A percentile compares a stretch with the other conserved stretches of the same genome.
Evolutionary conservation across 2,888 invertebrate genomes (phyloP).

Genomic region (Heliconius ismenius): DNA sequence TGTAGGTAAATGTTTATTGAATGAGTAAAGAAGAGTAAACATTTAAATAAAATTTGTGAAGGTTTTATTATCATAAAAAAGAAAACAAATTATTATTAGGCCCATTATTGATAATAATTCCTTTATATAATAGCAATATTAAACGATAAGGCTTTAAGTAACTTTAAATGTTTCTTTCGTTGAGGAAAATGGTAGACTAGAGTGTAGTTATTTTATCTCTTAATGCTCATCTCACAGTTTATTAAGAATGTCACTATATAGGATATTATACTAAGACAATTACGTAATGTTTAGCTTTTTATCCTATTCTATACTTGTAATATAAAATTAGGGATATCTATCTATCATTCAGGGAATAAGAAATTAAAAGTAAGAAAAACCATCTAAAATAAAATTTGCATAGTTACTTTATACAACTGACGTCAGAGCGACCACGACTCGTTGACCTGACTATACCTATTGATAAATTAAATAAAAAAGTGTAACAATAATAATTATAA

Average conservation of each 20-base stretch:
- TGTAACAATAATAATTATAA: background rate
- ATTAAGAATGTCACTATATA: background rate
- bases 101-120: background rate
- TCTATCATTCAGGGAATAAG: no score
- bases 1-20: background rate
- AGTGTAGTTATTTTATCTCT: background rate
- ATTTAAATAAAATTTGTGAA: background rate
- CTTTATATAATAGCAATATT: background rate
- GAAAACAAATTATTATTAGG: background rate
- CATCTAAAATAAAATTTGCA: no score
- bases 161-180: background rate
- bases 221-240: background rate
- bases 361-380: no score
- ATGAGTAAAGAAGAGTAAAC: background rate
- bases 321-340: no score
- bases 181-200: background rate
- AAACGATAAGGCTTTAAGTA: background rate
- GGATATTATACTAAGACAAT: no score
- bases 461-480: no score
- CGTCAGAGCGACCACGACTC: no score
- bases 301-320: no score
- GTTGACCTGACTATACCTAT: no score
- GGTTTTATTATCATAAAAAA: background rate
- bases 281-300: no score
- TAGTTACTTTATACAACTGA: no score